Evolutionary conservation across 2,888 invertebrate species (phyloP), one percentile per base, ranked within the genome.

Genomic region (Trissolcus japonicus): DNA sequence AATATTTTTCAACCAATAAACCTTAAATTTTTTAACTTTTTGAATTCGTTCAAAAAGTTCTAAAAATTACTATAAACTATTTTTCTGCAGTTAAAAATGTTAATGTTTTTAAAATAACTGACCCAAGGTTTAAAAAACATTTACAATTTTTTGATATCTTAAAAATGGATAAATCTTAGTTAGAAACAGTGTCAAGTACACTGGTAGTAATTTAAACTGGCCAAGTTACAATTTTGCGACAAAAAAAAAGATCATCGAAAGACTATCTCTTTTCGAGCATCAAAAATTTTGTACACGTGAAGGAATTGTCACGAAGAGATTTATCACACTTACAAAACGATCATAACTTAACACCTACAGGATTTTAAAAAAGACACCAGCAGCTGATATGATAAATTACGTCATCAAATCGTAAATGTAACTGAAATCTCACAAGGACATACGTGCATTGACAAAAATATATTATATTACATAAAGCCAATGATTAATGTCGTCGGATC

Each of bases 351-450:
- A 67, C 67, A 67, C 67, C 67, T 43, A 67, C 67, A 53, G 25
- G 53, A 41, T 21, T 29, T 48, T 55, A 46, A 51, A 59, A 59
- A 51, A 67, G 59, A 67, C 59, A 67, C 25, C 53, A 54, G 6
- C 16, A 16, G 54, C 40, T 69, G 69, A 61, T 69, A 71, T 56
- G 54, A 72, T 46, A 53, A 72, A 72, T 72, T 72, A 72, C 63
- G 63, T 63, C 62, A 59, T 59, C 41, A 35, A 14, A 51, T 50
- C 55, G 60, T 29, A 50, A 63, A 51, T 59, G 76, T 68, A 76
- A 78, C 71, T 71, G 68, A 74, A 74, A 78, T 74, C 74, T 78
- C 71, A 62, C 77, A 79, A 78, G 79, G 77, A 73, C 79, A 53
- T 55, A 19, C 46, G 14, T 46, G 46, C 16, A 46, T 46, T 46